phyloP scores from a whole-genome alignment of 2,888 invertebrate genomes.

The Stegophylla sp. region DNA sequence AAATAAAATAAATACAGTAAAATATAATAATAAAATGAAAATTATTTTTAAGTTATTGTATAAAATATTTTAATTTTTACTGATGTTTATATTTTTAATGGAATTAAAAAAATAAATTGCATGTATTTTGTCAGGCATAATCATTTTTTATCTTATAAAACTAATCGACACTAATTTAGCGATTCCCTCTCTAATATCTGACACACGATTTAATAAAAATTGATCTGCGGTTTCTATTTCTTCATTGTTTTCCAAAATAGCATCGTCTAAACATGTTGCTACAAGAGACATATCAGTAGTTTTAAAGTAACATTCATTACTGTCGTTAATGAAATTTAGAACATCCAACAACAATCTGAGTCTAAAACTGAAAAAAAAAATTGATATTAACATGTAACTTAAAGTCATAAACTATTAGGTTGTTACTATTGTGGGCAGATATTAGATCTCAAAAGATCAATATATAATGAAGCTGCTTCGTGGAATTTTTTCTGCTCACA shows the following conservation, averaged over 20 bases:
- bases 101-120: too few relatives aligned
- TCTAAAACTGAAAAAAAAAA: constrained; percentile 44
- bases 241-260: constrained; percentile 19
- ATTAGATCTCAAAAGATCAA: constrained; percentile 83
- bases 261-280: constrained; percentile 35
- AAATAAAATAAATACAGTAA: too few relatives aligned
- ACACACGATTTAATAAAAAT: constrained; percentile 16
- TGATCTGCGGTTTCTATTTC: background rate
- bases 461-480: constrained; percentile 78
- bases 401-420: background rate
- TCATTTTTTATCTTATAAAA: constrained; percentile 18
- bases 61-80: too few relatives aligned
- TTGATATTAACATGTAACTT: background rate
- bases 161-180: constrained; percentile 36
- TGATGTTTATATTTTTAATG: too few relatives aligned
- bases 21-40: too few relatives aligned
- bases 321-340: background rate
- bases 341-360: constrained; percentile 37
- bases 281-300: constrained; percentile 22
- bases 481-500: constrained; percentile 75
- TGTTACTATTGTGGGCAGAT: constrained; percentile 88
- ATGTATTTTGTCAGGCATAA: too few relatives aligned
- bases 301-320: constrained; percentile 31
- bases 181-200: constrained; percentile 18
- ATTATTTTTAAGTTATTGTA: too few relatives aligned